Conservation (phyloP, 2,797 vertebrate genomes). For the Darevskia mixta region DNA sequence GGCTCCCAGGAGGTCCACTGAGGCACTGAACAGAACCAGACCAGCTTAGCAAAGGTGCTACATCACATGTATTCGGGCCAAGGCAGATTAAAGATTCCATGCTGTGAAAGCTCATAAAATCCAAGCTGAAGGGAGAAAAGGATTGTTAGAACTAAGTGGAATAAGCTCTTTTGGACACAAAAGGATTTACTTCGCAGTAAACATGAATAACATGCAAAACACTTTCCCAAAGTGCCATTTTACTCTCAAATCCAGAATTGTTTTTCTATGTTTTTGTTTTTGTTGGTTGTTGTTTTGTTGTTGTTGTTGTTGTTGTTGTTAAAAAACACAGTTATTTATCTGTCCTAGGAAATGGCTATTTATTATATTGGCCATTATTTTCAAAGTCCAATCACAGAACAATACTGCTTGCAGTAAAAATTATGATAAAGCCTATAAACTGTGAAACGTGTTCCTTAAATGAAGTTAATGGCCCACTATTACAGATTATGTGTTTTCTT, state of each 20-base stretch:
- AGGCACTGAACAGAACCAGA: neutral
- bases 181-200: neutral
- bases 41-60: neutral
- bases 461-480: constrained; percentile 47
- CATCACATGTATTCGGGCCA: neutral
- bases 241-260: neutral
- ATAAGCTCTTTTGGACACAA: neutral
- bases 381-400: constrained; percentile 38
- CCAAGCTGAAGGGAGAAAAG: neutral
- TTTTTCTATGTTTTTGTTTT: neutral
- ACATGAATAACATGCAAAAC: neutral
- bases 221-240: neutral
- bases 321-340: neutral
- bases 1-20: neutral
- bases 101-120: neutral
- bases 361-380: constrained; percentile 42
- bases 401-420: constrained; percentile 35
- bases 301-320: neutral
- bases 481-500: constrained; percentile 26
- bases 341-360: constrained; percentile 13
- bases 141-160: neutral
- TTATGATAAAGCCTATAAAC: constrained; percentile 32
- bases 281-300: no score
- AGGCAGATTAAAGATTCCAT: neutral
- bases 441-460: constrained; percentile 39